These are phyloP conservation scores for Stegastes partitus DNA, from an alignment of 2,113 vertebrate genomes.

Conservation along the genomic window DNA sequence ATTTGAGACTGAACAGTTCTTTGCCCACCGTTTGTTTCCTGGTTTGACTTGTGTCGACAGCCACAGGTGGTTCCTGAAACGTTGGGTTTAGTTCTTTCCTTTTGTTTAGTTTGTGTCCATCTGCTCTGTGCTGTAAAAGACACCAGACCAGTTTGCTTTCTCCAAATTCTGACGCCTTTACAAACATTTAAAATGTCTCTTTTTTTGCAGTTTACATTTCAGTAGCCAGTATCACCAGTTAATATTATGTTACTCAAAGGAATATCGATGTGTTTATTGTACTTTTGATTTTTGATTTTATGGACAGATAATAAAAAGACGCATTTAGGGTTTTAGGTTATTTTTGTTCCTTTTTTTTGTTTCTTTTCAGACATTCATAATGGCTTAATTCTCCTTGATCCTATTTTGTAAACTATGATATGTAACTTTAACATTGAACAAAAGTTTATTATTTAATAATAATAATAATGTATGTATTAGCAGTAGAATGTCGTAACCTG, in stretches of 20 bases:
- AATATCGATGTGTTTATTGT: conserved; percentile 82
- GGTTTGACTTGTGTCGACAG: conserved; percentile 40
- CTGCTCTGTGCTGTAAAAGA: conserved; percentile 78
- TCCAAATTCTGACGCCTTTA: conserved; percentile 72
- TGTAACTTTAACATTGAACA: conserved; percentile 90
- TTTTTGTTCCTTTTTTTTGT: conserved; percentile 70
- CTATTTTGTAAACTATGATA: conserved; percentile 91
- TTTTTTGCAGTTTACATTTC: conserved; percentile 81
- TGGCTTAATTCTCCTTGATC: conserved; percentile 86
- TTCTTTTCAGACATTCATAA: conserved; percentile 82
- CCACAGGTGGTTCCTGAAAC: conserved; percentile 38
- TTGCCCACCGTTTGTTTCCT: conserved; percentile 46
- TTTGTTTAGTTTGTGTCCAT: too few species aligned
- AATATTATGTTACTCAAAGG: conserved; percentile 83
- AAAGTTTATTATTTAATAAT: conserved; percentile 90
- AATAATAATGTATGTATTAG: conserved; percentile 89
- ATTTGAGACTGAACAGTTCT: conserved; percentile 66
- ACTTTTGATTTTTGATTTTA: conserved; percentile 73
- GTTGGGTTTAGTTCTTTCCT: conserved; percentile 46
- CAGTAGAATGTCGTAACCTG: conserved; percentile 89
- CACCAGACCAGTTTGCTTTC: conserved; percentile 72
- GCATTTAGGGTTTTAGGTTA: conserved; percentile 81
- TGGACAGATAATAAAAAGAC: conserved; percentile 79
- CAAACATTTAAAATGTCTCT: conserved; percentile 55
- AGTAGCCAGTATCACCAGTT: conserved; percentile 80